phyloP scores from a whole-genome alignment of 2,113 vertebrate species.

The Anolis carolinensis region DNA sequence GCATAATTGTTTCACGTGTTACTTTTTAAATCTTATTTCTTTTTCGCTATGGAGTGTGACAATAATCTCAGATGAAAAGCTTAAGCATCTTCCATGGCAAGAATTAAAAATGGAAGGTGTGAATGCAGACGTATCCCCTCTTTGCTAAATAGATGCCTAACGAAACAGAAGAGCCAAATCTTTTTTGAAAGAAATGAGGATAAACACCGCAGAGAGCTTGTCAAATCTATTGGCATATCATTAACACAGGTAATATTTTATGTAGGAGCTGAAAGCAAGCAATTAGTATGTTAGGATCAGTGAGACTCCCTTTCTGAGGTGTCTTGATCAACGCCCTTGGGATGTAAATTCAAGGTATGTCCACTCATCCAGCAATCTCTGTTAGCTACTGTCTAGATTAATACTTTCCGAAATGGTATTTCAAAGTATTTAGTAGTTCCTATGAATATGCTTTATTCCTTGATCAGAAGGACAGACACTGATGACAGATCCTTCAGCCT shows the following conservation, averaged over 20 bases:
- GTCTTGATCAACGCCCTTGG: not conserved
- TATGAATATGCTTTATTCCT: too few species aligned
- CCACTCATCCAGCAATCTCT: not conserved
- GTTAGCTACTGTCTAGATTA: too few species aligned
- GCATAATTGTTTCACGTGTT: constrained; percentile 20
- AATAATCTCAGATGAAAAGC: constrained; percentile 29
- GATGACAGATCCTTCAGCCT: too few species aligned
- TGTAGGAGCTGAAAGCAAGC: constrained; percentile 12
- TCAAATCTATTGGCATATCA: constrained; percentile 4
- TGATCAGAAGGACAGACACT: too few species aligned
- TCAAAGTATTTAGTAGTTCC: not conserved
- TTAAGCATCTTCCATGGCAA: constrained; percentile 44
- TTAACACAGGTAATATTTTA: not conserved
- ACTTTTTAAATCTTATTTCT: constrained; percentile 53
- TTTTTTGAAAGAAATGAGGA: constrained; percentile 33
- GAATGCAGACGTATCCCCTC: constrained; percentile 27
- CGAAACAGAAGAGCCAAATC: not conserved
- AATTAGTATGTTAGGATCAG: not conserved
- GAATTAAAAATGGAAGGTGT: constrained; percentile 30
- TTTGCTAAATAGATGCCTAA: constrained; percentile 19
- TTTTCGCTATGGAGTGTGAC: not conserved
- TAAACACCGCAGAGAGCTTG: not conserved
- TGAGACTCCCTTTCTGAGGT: not conserved
- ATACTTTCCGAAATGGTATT: not conserved
- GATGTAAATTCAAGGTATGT: not conserved